Percentiles rank a stretch among this genome's conserved stretches.
Conservation (phyloP, 2,113 vertebrate species). For the Platycercus adscitus region DNA sequence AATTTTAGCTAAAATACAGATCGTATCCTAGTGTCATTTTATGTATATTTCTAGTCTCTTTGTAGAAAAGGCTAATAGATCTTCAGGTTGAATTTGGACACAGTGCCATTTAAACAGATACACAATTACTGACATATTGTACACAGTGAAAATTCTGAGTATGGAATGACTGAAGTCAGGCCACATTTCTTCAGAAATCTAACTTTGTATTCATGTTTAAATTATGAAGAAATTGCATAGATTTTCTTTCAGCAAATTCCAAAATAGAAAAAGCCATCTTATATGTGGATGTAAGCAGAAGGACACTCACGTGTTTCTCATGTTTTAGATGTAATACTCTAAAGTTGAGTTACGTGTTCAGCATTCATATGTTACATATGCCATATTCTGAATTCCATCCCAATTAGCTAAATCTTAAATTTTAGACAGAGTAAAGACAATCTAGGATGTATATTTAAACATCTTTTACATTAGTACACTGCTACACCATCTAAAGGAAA, state of each 20-base stretch:
- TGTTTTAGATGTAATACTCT: background rate
- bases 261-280: background rate
- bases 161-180: background rate
- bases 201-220: background rate
- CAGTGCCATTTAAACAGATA: background rate
- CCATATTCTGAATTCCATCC: background rate
- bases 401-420: background rate
- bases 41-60: background rate
- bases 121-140: background rate
- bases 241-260: background rate
- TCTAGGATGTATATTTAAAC: background rate
- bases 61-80: background rate
- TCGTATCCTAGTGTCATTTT: background rate
- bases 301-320: background rate
- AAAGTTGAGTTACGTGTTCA: background rate
- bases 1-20: background rate
- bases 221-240: background rate
- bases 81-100: background rate
- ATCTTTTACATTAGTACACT: background rate
- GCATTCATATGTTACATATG: background rate
- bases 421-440: background rate
- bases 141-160: background rate
- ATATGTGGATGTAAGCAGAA: background rate
- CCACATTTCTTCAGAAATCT: background rate
- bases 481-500: background rate